phyloP scores from a whole-genome alignment of 2,113 vertebrate genomes.

The Anguilla japonica region DNA sequence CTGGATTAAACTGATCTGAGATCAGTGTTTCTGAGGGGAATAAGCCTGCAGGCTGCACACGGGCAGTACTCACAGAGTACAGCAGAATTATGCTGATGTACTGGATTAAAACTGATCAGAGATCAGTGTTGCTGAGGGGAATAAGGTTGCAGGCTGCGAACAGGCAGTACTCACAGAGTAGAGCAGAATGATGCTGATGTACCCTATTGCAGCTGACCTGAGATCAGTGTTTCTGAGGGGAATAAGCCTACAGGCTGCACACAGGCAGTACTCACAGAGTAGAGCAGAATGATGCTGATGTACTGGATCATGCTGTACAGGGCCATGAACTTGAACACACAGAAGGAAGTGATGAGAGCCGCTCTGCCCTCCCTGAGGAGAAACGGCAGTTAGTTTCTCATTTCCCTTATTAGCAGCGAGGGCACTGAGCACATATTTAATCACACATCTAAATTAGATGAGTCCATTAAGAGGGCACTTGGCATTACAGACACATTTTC shows the following conservation, averaged over 20 bases:
- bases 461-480: no score
- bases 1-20: not conserved
- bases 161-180: constrained; percentile 79
- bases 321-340: constrained; percentile 99
- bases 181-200: constrained; percentile 71
- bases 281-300: constrained; percentile 91
- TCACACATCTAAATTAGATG: no score
- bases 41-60: not conserved
- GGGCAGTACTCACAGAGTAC: constrained; percentile 76
- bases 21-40: not conserved
- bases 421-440: no score
- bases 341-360: constrained; percentile 96
- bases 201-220: not conserved
- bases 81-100: not conserved
- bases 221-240: not conserved
- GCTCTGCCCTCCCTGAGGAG: constrained; percentile 91
- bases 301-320: constrained; percentile 99
- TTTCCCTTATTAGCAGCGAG: not conserved
- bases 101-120: not conserved
- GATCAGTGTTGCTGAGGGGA: not conserved
- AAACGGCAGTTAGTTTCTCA: not conserved
- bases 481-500: not conserved
- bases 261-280: constrained; percentile 80
- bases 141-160: not conserved
- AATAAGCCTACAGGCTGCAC: not conserved